Evolutionary conservation across 2,113 vertebrate species (phyloP).

Genomic region (Sylvia atricapilla): DNA sequence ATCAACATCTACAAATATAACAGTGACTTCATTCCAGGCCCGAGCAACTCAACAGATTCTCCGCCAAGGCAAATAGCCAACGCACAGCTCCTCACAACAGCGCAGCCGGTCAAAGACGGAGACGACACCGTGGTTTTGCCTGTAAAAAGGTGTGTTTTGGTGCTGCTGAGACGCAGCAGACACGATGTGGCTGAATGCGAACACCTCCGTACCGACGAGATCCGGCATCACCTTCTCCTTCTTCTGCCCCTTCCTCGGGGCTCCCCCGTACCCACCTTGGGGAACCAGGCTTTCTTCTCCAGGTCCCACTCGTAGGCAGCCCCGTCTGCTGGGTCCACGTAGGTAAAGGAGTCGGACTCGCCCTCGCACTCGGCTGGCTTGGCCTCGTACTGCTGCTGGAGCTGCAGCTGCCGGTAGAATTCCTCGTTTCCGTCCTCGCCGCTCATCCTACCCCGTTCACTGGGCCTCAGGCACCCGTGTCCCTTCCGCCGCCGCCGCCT

Average conservation of each 20-base stretch:
- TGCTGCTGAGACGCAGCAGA: not conserved
- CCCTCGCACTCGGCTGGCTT: constrained; percentile 15
- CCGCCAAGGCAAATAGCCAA: not conserved
- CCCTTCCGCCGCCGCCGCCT: not conserved
- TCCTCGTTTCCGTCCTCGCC: constrained; percentile 77
- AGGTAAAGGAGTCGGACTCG: constrained; percentile 73
- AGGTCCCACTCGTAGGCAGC: constrained; percentile 92
- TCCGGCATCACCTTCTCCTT: no score
- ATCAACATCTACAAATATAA: not conserved
- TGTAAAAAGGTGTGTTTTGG: not conserved
- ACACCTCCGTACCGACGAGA: not conserved
- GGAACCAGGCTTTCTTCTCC: constrained; percentile 95
- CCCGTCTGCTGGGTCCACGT: constrained; percentile 82
- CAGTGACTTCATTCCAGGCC: not conserved
- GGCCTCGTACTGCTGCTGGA: constrained; percentile 84
- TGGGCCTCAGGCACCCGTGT: not conserved
- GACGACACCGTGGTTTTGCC: not conserved
- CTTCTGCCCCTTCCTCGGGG: accelerated
- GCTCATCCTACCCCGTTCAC: not conserved
- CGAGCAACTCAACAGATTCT: not conserved
- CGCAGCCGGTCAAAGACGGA: not conserved
- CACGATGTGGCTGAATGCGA: accelerated
- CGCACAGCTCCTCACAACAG: not conserved
- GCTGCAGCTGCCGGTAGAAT: constrained; percentile 84
- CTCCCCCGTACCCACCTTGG: constrained; percentile 77